These are phyloP conservation scores for Tholera decimalis DNA, from an alignment of 2,888 invertebrate genomes.

Conservation along the genomic window DNA sequence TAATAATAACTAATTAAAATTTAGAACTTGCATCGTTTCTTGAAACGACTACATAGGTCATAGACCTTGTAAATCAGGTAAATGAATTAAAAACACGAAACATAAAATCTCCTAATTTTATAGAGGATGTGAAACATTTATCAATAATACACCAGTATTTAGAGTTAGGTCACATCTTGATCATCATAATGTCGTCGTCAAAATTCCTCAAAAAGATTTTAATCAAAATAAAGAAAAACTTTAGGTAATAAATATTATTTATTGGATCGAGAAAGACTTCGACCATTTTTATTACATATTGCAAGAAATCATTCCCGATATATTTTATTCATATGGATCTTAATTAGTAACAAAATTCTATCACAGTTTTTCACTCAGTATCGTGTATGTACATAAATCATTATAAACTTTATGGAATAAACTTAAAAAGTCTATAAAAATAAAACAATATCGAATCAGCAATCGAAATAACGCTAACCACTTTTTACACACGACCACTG, in stretches of 20 bases:
- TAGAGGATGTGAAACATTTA: slow-evolving; percentile 67
- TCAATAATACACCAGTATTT: slow-evolving; percentile 49
- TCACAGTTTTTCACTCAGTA: slow-evolving; percentile 43
- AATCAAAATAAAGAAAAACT: slow-evolving; percentile 44
- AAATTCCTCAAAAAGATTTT: slow-evolving; percentile 46
- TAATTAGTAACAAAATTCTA: slow-evolving; percentile 20
- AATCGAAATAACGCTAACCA: neutral
- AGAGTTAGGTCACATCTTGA: slow-evolving; percentile 39
- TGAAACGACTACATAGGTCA: slow-evolving; percentile 45
- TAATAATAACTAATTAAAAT: slow-evolving; percentile 31
- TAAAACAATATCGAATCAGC: neutral
- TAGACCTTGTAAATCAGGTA: slow-evolving; percentile 55
- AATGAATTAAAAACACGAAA: slow-evolving; percentile 58
- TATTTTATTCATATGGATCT: slow-evolving; percentile 18
- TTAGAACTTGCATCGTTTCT: slow-evolving; percentile 1
- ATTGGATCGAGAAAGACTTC: slow-evolving; percentile 28
- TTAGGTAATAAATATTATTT: slow-evolving; percentile 29
- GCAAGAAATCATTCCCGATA: slow-evolving; percentile 3
- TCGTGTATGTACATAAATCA: slow-evolving; percentile 10
- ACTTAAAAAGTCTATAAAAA: neutral
- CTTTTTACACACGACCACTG: neutral
- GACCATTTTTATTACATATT: slow-evolving; percentile 14
- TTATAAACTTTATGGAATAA: neutral
- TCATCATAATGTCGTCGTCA: slow-evolving; percentile 36
- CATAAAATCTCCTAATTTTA: slow-evolving; percentile 63